Base-by-base conservation (phyloP, 2,113 vertebrate genomes). In the Dasypus novemcinctus region DNA sequence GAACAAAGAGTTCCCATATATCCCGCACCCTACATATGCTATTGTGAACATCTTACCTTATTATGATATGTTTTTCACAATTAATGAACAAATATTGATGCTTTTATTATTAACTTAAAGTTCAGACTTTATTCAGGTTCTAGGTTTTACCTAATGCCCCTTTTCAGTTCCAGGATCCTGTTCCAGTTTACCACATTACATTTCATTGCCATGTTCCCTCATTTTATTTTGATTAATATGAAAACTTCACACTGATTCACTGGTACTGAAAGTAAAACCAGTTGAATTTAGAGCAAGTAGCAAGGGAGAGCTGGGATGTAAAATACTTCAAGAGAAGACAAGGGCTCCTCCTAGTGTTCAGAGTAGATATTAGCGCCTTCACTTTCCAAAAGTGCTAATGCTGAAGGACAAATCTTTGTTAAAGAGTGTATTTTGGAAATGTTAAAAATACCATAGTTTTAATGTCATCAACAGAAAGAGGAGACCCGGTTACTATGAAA, bases 331-430 rank as follows among this genome's bases (percentile, higher is more conserved):
- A 72, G 57, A 88, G 69, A 54, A 92, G 66, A 36, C 95, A 95
- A 96, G 57, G 46, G 52, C 69, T 23, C 97, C 95, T 90, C 15
- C 97, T 97, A 69, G 95, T 92, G 97, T 85, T 64, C 10, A 27
- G 15, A 88, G 17, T 25, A 7, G 33, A 5, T 79, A 90, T 92
- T 11, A 85, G 68, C 90, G 78, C 6, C 14, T 46, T 76, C 64
- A n/a, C 41, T 88, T 78, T 57, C 31, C 63, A 46, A 66, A 0
- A 1, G 52, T 5, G 7, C 33, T 64, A 29, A 75, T 5, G 23
- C 5, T 12, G 17, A 64, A 68, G 63, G 89, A 90, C 13, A 36
- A 59, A 49, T 5, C 36, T 8, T 68, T 8, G n/a, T 23, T 7
- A 38, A 69, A 66, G 68, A 63, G 7, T 12, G n/a, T 79, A 23